phyloP scores from a whole-genome alignment of 2,797 vertebrate species.

The Poecilia wingei region DNA sequence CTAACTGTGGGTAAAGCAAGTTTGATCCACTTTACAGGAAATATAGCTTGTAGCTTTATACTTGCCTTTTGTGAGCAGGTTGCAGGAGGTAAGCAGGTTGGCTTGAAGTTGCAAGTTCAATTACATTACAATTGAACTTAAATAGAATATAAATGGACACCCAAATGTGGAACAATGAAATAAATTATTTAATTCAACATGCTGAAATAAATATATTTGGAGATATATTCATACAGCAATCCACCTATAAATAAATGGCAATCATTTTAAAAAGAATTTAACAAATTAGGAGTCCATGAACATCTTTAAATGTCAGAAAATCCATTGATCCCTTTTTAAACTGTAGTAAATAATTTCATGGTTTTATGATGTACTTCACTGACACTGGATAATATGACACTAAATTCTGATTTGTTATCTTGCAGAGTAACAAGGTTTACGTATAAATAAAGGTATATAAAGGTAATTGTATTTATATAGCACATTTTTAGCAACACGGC shows the following conservation, averaged over 20 bases:
- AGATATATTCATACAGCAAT: not conserved
- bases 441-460: not conserved
- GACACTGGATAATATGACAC: not conserved
- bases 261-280: not conserved
- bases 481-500: too few species aligned
- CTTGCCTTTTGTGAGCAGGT: not conserved
- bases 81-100: not conserved
- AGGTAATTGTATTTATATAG: too few species aligned
- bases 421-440: not conserved
- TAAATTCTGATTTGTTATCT: not conserved
- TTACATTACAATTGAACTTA: accelerated
- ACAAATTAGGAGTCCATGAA: not conserved
- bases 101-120: constrained; percentile 26
- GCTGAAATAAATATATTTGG: not conserved
- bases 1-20: not conserved
- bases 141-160: not conserved
- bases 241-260: not conserved
- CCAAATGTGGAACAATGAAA: not conserved
- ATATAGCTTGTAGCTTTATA: not conserved
- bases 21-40: not conserved
- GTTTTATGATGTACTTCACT: not conserved
- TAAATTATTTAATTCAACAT: not conserved
- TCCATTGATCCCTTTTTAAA: not conserved
- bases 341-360: not conserved
- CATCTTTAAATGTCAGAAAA: not conserved